Conservation (phyloP, 2,797 vertebrate species). For the Myotis findleyi region DNA sequence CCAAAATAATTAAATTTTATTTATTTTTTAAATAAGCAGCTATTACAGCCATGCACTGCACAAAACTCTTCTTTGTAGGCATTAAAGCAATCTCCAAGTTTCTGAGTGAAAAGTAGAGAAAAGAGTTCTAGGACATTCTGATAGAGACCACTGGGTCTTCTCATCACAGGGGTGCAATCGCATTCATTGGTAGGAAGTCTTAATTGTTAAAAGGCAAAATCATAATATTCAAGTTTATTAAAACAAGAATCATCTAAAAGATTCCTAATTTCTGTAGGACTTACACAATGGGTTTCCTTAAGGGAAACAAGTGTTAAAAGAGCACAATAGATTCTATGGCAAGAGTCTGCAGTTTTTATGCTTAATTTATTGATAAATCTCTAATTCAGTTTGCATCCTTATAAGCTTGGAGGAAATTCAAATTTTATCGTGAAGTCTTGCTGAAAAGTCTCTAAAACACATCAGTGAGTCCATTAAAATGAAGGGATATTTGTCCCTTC, state of each 20-base stretch:
- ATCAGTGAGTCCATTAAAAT: background rate
- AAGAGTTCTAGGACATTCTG: conserved; percentile 64
- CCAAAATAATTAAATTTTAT: conserved; percentile 59
- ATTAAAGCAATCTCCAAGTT: conserved; percentile 48
- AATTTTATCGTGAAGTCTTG: conserved; percentile 79
- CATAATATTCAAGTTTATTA: conserved; percentile 82
- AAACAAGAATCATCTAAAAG: conserved; percentile 80
- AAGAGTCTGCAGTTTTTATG: conserved; percentile 84
- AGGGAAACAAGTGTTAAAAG: conserved; percentile 80
- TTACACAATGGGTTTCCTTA: conserved; percentile 71
- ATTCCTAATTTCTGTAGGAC: conserved; percentile 80
- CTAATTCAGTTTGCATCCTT: conserved; percentile 81
- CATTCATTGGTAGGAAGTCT: conserved; percentile 77
- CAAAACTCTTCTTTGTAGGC: conserved; percentile 67
- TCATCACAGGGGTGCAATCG: conserved; percentile 76
- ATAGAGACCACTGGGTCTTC: conserved; percentile 68
- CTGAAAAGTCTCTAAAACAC: conserved; percentile 82
- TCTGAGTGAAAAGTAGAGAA: conserved; percentile 74
- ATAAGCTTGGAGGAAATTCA: conserved; percentile 80
- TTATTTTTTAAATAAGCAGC: conserved; percentile 81
- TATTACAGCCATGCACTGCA: conserved; percentile 58
- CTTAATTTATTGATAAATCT: conserved; percentile 83
- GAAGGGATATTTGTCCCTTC: conserved; percentile 27
- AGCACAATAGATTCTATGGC: conserved; percentile 79
- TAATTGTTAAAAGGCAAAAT: conserved; percentile 79